Evolutionary conservation across 2,797 vertebrate species (phyloP).

Genomic region (Diglossa cyanea): DNA sequence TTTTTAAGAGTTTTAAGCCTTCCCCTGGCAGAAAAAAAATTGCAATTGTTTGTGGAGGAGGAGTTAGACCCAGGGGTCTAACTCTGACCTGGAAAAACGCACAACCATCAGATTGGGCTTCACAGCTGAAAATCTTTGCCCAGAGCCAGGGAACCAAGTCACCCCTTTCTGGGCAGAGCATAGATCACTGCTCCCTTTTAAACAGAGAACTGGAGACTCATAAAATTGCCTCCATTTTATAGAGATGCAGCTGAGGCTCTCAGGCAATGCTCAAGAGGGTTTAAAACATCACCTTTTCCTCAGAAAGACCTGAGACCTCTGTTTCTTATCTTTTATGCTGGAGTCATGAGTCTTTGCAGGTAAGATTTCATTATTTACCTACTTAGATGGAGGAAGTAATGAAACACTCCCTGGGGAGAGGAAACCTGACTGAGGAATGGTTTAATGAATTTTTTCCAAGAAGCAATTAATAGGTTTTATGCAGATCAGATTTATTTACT

Average conservation of each 20-base stretch:
- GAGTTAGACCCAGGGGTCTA: neutral
- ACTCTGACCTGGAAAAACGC: neutral
- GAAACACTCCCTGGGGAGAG: neutral
- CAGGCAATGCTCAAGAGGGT: neutral
- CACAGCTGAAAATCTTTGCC: neutral
- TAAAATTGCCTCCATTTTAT: neutral
- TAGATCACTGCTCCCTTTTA: neutral
- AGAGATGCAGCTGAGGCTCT: neutral
- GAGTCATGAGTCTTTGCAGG: neutral
- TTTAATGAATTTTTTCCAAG: neutral
- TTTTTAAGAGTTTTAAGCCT: neutral
- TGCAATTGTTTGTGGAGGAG: neutral
- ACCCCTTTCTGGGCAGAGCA: neutral
- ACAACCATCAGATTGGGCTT: neutral
- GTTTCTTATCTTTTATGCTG: neutral
- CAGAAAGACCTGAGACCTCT: neutral
- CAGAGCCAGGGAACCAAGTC: neutral
- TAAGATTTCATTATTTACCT: neutral
- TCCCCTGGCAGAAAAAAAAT: neutral
- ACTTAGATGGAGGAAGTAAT: neutral
- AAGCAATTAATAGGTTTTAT: slow-evolving; percentile 14
- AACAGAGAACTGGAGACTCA: neutral
- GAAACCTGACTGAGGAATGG: neutral
- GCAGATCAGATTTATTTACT: slow-evolving; percentile 40
- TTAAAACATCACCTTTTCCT: neutral